Base-by-base conservation (phyloP, 2,113 vertebrate genomes). In the Haplochromis burtoni region DNA sequence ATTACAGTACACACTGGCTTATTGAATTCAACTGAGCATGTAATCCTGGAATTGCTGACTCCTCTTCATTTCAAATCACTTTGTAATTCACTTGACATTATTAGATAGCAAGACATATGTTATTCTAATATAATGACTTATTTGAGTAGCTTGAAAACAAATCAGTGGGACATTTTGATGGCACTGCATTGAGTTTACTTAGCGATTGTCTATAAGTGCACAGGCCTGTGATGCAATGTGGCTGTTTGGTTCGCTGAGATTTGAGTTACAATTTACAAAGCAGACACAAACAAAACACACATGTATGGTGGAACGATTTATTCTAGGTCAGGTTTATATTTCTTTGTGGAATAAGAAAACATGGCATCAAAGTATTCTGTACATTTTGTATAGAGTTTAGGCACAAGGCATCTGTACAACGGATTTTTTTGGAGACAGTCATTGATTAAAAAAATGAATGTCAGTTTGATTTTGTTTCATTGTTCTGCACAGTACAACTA, bases 21-120 rank as follows among this genome's bases (percentile, higher is more conserved):
- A 93, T 95, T 94, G 89, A 93, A 94, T 94, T 88, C 87, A 93
- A 92, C 91, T 91, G 85, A 92, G 92, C 94, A 88, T 94, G 90
- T 92, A 94, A 94, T 95, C 92, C 94, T 87, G 82, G 86, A 91
- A 91, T 86, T 26, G 91, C 93, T 90, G 89, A 94, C 87, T 95
- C 86, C 88, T 93, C 91, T 90, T 93, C 85, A 92, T 94, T 94
- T 93, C 63, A 88, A 86, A 94, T 90, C 87, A 88, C 92, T 93
- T 93, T 93, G 89, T 90, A 90, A 92, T 93, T 89, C 90, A 89
- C 85, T 86, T 55, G 86, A 92, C 89, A 94, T 94, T 92, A 89
- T 93, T 86, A 88, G 85, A 91, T 88, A 91, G 86, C 79, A 35
- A 88, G 83, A 90, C 94, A 91, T 90, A 59, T 92, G 90, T 93